Conservation (phyloP, 2,113 vertebrate species). For the Ardeotis arabs region DNA sequence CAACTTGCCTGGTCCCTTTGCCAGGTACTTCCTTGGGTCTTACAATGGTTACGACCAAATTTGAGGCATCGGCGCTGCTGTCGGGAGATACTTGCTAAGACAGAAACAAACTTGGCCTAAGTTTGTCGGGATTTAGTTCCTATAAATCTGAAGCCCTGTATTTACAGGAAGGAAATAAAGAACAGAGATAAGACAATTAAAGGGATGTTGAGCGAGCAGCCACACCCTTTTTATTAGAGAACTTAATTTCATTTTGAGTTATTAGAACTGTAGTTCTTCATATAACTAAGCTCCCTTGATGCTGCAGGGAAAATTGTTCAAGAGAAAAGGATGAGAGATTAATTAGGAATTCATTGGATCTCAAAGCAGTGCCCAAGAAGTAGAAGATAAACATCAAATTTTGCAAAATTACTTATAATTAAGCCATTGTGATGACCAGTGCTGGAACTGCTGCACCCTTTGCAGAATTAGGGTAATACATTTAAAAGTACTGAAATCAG, state of each 20-base stretch:
- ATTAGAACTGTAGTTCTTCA: not conserved
- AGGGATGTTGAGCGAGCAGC: not conserved
- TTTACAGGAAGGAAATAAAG: not conserved
- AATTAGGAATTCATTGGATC: not conserved
- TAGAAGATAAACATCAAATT: not conserved
- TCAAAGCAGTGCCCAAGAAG: not conserved
- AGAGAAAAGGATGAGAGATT: not conserved
- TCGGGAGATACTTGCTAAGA: not conserved
- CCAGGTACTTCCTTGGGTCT: not conserved
- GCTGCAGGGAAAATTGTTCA: not conserved
- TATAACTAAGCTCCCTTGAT: not conserved
- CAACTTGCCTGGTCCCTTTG: not conserved
- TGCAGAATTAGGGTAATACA: not conserved
- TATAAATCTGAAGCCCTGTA: not conserved
- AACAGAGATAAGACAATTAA: not conserved
- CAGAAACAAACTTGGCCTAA: not conserved
- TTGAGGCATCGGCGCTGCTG: not conserved
- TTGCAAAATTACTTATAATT: not conserved
- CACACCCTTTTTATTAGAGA: not conserved
- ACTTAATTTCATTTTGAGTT: not conserved
- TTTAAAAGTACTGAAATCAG: not conserved
- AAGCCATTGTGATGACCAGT: not conserved
- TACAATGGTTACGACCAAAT: not conserved
- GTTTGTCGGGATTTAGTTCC: not conserved
- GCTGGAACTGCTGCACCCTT: not conserved